These are phyloP conservation scores for Struthidea cinerea DNA, from an alignment of 2,113 vertebrate species.

Conservation along the genomic window DNA sequence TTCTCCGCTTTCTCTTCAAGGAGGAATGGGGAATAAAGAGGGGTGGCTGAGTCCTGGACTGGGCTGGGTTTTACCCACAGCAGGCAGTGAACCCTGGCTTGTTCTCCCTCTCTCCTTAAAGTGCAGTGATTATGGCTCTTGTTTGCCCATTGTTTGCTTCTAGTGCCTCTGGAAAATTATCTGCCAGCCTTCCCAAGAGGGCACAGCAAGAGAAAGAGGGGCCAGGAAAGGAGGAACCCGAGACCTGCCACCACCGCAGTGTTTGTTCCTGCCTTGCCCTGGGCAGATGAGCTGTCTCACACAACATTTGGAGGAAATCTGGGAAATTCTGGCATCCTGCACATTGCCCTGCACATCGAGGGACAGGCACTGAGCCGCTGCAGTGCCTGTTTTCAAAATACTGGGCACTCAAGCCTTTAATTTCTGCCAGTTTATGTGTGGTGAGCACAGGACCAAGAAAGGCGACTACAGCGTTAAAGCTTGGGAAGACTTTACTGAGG, in stretches of 20 bases:
- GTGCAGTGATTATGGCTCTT: background rate
- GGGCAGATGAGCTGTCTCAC: background rate
- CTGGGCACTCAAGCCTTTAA: background rate
- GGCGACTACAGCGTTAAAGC: background rate
- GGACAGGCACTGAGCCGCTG: background rate
- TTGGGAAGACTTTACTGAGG: background rate
- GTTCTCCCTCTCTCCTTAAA: background rate
- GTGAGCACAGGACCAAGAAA: background rate
- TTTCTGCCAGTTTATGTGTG: background rate
- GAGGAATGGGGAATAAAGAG: background rate
- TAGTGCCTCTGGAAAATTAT: background rate
- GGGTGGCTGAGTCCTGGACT: background rate
- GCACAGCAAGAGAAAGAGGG: background rate
- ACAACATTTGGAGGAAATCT: background rate
- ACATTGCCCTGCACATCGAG: background rate
- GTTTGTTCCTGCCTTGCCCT: background rate
- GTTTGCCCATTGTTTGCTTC: background rate
- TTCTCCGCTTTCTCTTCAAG: background rate
- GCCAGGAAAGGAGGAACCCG: background rate
- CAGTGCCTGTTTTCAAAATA: background rate
- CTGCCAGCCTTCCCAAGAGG: background rate
- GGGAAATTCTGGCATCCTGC: background rate
- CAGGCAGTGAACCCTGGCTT: accelerated
- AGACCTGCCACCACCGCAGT: background rate
- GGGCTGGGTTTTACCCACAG: background rate